phyloP scores from a whole-genome alignment of 2,113 vertebrate genomes.

The Fulmarus glacialis region DNA sequence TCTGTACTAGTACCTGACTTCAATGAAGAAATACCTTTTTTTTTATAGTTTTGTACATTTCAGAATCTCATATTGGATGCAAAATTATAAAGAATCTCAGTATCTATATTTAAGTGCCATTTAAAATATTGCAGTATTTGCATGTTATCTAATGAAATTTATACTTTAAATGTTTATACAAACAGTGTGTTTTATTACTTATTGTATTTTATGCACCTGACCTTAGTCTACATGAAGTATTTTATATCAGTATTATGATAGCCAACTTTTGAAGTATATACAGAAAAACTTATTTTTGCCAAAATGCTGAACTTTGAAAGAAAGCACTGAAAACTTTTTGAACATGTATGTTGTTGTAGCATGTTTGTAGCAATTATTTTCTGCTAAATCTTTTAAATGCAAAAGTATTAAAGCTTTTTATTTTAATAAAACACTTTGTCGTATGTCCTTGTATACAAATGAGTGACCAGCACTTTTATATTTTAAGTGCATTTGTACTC shows the following conservation, averaged over 20 bases:
- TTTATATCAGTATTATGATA: constrained; percentile 88
- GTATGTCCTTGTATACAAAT: neutral
- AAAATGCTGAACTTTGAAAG: constrained; percentile 73
- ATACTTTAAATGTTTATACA: constrained; percentile 79
- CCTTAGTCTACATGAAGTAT: constrained; percentile 81
- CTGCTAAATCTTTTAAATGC: constrained; percentile 69
- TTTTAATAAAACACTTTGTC: constrained; percentile 77
- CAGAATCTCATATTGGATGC: constrained; percentile 64
- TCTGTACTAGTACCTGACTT: constrained; percentile 60
- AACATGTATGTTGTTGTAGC: constrained; percentile 51
- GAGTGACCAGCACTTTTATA: neutral
- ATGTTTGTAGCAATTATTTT: constrained; percentile 68
- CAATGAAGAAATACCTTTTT: constrained; percentile 77
- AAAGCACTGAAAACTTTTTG: constrained; percentile 74
- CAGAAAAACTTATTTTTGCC: constrained; percentile 75
- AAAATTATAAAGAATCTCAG: constrained; percentile 69
- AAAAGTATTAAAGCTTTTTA: constrained; percentile 76
- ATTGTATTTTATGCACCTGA: constrained; percentile 74
- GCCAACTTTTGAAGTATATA: constrained; percentile 79
- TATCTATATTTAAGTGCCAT: constrained; percentile 82
- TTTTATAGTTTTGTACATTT: constrained; percentile 76
- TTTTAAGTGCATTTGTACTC: neutral
- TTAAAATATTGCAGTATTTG: constrained; percentile 82
- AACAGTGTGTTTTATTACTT: constrained; percentile 74
- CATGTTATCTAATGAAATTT: constrained; percentile 86